phyloP scores from a whole-genome alignment of 2,888 invertebrate genomes.

The Drosophila yooni region DNA sequence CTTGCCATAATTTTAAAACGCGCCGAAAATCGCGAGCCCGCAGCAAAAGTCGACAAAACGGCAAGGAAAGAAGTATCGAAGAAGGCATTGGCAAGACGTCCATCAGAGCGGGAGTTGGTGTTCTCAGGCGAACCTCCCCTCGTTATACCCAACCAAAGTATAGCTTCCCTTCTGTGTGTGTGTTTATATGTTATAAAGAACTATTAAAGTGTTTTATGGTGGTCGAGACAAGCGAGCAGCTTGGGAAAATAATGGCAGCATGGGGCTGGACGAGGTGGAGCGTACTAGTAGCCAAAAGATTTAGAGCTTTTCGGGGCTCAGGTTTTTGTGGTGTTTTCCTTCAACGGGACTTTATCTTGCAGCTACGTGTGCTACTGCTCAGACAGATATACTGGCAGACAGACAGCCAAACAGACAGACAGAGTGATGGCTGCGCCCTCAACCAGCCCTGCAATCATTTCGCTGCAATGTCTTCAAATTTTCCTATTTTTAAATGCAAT shows the following conservation, averaged over 20 bases:
- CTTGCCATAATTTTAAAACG: constrained; percentile 75
- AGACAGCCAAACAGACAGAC: constrained; percentile 5
- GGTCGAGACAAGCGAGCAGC: constrained; percentile 82
- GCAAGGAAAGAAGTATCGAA: constrained; percentile 51
- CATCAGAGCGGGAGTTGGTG: constrained; percentile 33
- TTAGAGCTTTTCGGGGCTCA: constrained; percentile 65
- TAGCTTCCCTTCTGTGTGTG: constrained; percentile 12
- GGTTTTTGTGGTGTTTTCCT: constrained; percentile 62
- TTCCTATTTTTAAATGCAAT: constrained; percentile 4
- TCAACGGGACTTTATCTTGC: constrained; percentile 57
- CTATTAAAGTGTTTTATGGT: constrained; percentile 85
- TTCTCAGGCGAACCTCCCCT: background rate
- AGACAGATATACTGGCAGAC: constrained; percentile 10
- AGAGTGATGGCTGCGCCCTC: constrained; percentile 34
- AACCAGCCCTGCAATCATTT: constrained; percentile 28
- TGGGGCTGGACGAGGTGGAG: constrained; percentile 60
- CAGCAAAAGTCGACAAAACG: constrained; percentile 50
- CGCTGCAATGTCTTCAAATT: constrained; percentile 23
- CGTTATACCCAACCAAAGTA: background rate
- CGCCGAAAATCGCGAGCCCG: constrained; percentile 57
- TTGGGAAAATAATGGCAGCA: constrained; percentile 83
- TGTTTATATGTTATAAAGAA: constrained; percentile 67
- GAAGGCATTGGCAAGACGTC: constrained; percentile 58
- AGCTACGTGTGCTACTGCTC: constrained; percentile 49
- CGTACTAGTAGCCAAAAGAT: constrained; percentile 49